Percentiles rank a stretch among this genome's conserved stretches.
phyloP scores from a whole-genome alignment of 2,113 vertebrate genomes.

The Heterocephalus glaber region DNA sequence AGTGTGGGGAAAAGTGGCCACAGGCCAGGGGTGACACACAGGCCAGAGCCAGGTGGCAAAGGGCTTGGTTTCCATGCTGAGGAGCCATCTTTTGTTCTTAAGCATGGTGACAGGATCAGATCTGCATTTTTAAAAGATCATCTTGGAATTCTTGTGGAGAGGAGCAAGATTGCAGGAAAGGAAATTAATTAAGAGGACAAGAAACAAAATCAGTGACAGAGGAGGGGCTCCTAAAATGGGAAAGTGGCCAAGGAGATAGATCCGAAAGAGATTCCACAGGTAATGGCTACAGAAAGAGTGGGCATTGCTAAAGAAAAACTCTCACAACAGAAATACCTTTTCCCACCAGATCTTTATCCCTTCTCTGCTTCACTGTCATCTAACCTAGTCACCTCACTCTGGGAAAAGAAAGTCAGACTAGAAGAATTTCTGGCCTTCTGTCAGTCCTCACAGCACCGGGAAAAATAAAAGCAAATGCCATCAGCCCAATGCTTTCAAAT shows the following conservation, averaged over 20 bases:
- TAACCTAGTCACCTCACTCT: neutral
- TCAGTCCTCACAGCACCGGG: neutral
- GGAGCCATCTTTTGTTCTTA: neutral
- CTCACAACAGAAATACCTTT: neutral
- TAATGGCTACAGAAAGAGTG: neutral
- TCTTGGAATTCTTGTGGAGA: neutral
- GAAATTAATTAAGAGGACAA: neutral
- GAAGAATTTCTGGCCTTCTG: neutral
- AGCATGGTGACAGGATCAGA: neutral
- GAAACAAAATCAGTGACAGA: neutral
- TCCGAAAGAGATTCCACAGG: neutral
- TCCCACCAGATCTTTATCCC: neutral
- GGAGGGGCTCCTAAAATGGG: neutral
- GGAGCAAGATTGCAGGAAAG: neutral
- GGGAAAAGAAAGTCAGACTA: neutral
- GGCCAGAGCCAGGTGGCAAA: neutral
- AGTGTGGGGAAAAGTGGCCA: no score
- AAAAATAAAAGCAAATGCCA: neutral
- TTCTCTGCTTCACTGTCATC: neutral
- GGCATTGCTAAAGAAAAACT: neutral
- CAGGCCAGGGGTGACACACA: neutral
- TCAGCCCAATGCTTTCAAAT: neutral
- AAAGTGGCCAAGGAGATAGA: neutral
- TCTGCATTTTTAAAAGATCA: neutral
- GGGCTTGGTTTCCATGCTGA: neutral